Evolutionary conservation across 2,888 invertebrate genomes (phyloP).

Genomic region (Andricus quercusramuli): DNA sequence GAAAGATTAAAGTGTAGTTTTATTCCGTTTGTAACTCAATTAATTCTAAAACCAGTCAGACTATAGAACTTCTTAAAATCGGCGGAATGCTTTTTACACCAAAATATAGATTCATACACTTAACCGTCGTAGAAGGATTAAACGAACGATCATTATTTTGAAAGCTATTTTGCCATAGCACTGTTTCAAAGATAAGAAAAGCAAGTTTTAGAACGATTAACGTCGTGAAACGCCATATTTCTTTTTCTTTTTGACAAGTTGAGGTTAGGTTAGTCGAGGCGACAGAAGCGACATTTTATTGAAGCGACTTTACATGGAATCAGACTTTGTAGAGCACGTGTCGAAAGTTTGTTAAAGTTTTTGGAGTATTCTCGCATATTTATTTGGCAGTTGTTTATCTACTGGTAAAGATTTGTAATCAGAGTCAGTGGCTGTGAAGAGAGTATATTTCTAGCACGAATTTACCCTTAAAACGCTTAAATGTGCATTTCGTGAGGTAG

Average conservation of each 20-base stretch:
- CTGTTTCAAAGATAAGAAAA: neutral
- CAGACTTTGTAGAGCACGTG: neutral
- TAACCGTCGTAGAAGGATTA: neutral
- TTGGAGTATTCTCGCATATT: neutral
- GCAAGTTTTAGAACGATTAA: conserved; percentile 11
- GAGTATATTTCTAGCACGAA: neutral
- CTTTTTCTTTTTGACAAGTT: neutral
- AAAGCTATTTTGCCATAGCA: neutral
- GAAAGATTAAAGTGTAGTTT: neutral
- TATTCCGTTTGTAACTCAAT: conserved; percentile 8
- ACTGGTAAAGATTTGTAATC: neutral
- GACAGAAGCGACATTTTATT: conserved; percentile 7
- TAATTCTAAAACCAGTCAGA: neutral
- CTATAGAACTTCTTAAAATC: neutral
- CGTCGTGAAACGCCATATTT: conserved; percentile 17
- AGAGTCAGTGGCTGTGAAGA: neutral
- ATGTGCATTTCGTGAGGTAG: neutral
- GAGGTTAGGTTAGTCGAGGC: conserved; percentile 13
- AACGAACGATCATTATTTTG: conserved; percentile 1
- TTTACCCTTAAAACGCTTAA: neutral
- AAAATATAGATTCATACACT: neutral
- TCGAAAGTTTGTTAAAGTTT: neutral
- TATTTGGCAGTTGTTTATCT: neutral
- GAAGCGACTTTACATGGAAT: neutral
- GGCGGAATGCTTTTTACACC: neutral